Base-by-base conservation (phyloP, 1,140 invertebrate species). In the Brachionus manjavacas region DNA sequence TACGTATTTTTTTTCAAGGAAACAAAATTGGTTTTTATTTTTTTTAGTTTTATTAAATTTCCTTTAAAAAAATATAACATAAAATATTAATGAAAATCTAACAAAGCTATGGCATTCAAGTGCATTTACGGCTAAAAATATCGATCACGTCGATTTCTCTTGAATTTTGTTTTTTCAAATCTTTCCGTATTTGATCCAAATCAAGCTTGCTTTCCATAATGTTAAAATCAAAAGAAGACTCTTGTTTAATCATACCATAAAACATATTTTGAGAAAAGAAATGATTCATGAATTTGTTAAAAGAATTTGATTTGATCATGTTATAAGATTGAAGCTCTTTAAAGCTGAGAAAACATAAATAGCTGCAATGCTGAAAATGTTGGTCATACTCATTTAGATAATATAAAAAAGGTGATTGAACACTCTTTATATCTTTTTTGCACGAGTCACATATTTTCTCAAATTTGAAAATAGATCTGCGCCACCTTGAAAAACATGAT, bases 351-450 rank as follows among this genome's bases (percentile, higher is more conserved):
- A 76, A 76, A 12, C 72, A 76, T n/a, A 76, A 20, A 76, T 76
- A 76, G 23, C 72, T 46, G 46, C 72, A 76, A 52, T 76, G 49
- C 31, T 76, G 72, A 76, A 76, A 76, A 49, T 76, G 41, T 76
- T 76, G 72, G 12, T 76, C 72, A 12, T 76, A 49, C 9, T 76
- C 72, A 52, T 49, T 76, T 14, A 76, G 20, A 49, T 76, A 23
- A 49, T 49, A 76, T 12, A 25, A 49, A 25, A 35, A 49, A 7
- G 72, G 72, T 25, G 41, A 20, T 23, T 46, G 39, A 49, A 76
- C 9, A 49, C 9, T 14, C 52, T 76, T 76, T 0, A 76, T 76
- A 25, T 49, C 41, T 28, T 49, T 76, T 7, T 76, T 76, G 49
- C 72, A 76, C 41, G 20, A 49, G 20, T 76, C 72, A 49, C 72